Percentiles rank a stretch among this genome's conserved stretches.
Conservation (phyloP, 2,797 vertebrate genomes). For the Hapalemur alaotrensis region DNA sequence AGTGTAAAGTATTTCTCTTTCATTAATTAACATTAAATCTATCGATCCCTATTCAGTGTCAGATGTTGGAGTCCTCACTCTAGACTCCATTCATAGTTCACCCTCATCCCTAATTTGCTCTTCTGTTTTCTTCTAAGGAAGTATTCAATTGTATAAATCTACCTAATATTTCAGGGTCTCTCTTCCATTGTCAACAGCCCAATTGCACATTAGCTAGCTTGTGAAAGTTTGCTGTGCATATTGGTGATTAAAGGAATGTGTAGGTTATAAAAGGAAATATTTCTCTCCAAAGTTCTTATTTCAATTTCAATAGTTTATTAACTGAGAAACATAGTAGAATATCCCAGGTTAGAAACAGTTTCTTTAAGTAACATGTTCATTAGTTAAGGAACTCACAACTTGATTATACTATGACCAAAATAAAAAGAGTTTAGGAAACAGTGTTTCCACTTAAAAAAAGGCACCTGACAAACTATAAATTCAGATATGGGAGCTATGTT, state of each 20-base stretch:
- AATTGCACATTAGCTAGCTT: constrained; percentile 76
- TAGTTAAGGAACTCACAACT: constrained; percentile 81
- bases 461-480: constrained; percentile 5
- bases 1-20: constrained; percentile 55
- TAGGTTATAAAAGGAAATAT: constrained; percentile 66
- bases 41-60: constrained; percentile 4
- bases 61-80: background rate
- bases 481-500: background rate
- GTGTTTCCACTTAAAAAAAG: background rate
- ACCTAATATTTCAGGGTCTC: constrained; percentile 58
- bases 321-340: constrained; percentile 81
- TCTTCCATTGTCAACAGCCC: constrained; percentile 73
- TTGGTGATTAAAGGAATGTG: constrained; percentile 78
- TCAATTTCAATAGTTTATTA: constrained; percentile 81
- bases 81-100: background rate
- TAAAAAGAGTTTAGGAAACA: background rate
- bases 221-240: constrained; percentile 73
- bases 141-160: constrained; percentile 14
- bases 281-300: constrained; percentile 79
- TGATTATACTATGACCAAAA: constrained; percentile 73
- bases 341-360: constrained; percentile 78
- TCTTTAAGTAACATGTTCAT: constrained; percentile 75
- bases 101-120: background rate
- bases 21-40: constrained; percentile 28
- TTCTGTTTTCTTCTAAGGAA: constrained; percentile 42